Evolutionary conservation across 1,140 invertebrate genomes (phyloP).

Genomic region (Scaptomyza graminum): DNA sequence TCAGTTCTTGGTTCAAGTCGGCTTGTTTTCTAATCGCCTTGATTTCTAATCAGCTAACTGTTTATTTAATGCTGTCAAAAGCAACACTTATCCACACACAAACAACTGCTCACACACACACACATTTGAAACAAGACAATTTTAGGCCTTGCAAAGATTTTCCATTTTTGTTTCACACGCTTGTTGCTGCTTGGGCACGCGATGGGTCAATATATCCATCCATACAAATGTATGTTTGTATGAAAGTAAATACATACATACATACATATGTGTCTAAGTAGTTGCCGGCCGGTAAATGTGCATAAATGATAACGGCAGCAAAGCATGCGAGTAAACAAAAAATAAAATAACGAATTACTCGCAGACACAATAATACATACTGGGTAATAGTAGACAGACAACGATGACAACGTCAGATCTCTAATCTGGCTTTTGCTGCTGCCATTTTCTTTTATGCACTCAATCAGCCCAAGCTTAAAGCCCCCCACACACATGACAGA

Average conservation of each 20-base stretch:
- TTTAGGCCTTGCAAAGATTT: background rate
- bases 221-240: too few species aligned
- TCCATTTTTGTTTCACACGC: slow-evolving; percentile 24
- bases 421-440: slow-evolving; percentile 44
- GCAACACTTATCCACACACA: slow-evolving; percentile 54
- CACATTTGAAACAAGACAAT: background rate
- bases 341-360: slow-evolving; percentile 17
- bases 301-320: slow-evolving; percentile 66
- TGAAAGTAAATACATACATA: background rate
- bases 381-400: slow-evolving; percentile 33
- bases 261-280: background rate
- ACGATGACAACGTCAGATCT: slow-evolving; percentile 52
- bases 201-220: slow-evolving; percentile 7
- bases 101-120: background rate
- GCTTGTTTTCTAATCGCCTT: slow-evolving; percentile 39
- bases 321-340: slow-evolving; percentile 69
- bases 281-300: slow-evolving; percentile 62
- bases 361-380: slow-evolving; percentile 58
- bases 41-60: slow-evolving; percentile 59
- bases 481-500: background rate
- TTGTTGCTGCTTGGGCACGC: slow-evolving; percentile 16
- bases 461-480: slow-evolving; percentile 17
- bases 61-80: slow-evolving; percentile 67
- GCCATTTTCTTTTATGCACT: slow-evolving; percentile 18
- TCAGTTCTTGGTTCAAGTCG: slow-evolving; percentile 2